Percentiles rank a stretch among this genome's conserved stretches.
Conservation (phyloP, 2,113 vertebrate genomes). For the Eurypyga helias region DNA sequence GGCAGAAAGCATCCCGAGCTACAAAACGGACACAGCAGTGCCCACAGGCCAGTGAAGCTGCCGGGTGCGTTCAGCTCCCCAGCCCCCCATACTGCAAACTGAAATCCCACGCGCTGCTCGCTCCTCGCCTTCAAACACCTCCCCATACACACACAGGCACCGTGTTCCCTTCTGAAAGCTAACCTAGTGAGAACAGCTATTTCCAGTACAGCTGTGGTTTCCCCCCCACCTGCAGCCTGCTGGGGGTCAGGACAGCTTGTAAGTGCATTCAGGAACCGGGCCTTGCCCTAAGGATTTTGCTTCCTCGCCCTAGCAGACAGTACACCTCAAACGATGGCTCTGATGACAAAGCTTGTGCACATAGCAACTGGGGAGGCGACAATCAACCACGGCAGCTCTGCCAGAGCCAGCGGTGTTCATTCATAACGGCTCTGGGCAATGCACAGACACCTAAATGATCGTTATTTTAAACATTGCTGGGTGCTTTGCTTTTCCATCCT, state of each 20-base stretch:
- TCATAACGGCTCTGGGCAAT: background rate
- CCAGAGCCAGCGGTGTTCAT: background rate
- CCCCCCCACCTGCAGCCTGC: background rate
- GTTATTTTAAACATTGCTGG: background rate
- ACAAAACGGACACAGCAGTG: background rate
- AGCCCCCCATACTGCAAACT: background rate
- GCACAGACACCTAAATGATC: background rate
- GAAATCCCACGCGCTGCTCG: background rate
- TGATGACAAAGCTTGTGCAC: background rate
- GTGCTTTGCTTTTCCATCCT: background rate
- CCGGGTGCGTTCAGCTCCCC: background rate
- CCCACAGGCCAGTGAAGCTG: background rate
- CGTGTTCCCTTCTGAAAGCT: accelerated
- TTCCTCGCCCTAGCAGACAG: background rate
- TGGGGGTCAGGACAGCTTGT: background rate
- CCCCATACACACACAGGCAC: background rate
- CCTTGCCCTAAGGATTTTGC: background rate
- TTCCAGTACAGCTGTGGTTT: background rate
- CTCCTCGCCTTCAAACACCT: background rate
- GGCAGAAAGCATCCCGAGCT: background rate
- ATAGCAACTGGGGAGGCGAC: background rate
- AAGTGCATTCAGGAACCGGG: background rate
- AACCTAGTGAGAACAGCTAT: background rate
- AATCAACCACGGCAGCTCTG: background rate
- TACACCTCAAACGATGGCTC: background rate